Evolutionary conservation across 2,797 vertebrate genomes (phyloP), one percentile per base, ranked within the genome.

Genomic region (Serranus cabrilla): DNA sequence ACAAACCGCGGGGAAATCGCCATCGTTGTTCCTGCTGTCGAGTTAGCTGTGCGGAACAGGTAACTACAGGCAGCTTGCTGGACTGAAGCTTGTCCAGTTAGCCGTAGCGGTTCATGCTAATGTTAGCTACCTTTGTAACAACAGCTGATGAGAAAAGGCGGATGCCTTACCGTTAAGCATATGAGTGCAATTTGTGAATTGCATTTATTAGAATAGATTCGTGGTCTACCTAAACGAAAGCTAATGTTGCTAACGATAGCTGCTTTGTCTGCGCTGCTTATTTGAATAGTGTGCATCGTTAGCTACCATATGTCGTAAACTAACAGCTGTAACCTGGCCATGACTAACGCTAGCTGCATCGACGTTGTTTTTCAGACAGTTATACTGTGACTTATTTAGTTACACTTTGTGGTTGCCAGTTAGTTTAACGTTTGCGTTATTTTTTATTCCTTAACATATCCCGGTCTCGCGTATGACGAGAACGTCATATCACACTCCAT

Each of bases 41-140:
- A 65, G 50, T 46, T 55, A 79, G 59, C 81, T 80, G 60, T 58
- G 25, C 37, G 55, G 68, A 78, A 75, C 58, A 63, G 78, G 85
- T 83, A 81, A 71, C 37, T 34, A 46, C 17, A 18, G 31, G 16
- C 39, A 67, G 37, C 21, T 43, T 21, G 21, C 21, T 5, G 21
- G 40, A 27, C 13, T 27, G 14, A 9, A 16, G 69, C 45, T 67
- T 55, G 64, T 2, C 0, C 16, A 0, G 65, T n/a, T 59, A 78
- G 46, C 47, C 5, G 1, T 23, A 52, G 51, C 39, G 7, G 46
- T 46, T 63, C 52, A 69, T 11, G 74, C 55, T 86, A 84, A 46
- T 1, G 62, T 11, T 61, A 63, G 74, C 47, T 55, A 57, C 14
- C 25, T 4, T 12, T 51, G 5, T 46, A 14, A 12, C 1, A 21